Evolutionary conservation across 1,140 invertebrate genomes (phyloP).

Genomic region (Anoplolepis gracilipes): DNA sequence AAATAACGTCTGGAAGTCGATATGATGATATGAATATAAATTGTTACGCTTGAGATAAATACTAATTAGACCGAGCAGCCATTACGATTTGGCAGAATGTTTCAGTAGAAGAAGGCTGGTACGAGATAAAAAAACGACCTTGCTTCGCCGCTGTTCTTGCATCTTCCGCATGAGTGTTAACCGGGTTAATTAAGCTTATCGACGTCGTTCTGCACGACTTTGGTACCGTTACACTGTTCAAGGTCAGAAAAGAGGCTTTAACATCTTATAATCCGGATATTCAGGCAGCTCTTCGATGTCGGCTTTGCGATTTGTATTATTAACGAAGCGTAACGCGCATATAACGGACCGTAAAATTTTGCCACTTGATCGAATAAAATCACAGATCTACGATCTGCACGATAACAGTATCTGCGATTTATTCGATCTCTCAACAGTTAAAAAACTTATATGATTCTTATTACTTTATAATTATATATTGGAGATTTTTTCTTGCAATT

Average conservation of each 20-base stretch:
- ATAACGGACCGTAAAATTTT: constrained; percentile 41
- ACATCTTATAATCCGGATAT: constrained; percentile 39
- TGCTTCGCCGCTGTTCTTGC: constrained; percentile 33
- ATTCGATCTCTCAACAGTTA: not conserved
- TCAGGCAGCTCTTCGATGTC: not conserved
- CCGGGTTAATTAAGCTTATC: constrained; percentile 64
- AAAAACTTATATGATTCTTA: not conserved
- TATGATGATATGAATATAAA: not conserved
- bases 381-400: not conserved
- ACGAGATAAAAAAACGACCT: constrained; percentile 51
- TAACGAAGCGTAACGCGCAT: constrained; percentile 9
- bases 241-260: constrained; percentile 43
- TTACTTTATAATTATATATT: not conserved
- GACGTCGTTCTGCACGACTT: constrained; percentile 45
- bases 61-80: not conserved
- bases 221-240: constrained; percentile 56
- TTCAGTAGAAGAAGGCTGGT: not conserved
- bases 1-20: not conserved
- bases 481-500: not conserved
- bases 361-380: not conserved
- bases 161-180: constrained; percentile 55
- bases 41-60: not conserved
- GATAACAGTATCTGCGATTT: not conserved
- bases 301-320: constrained; percentile 41
- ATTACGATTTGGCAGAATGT: constrained; percentile 31